phyloP scores from a whole-genome alignment of 2,797 vertebrate species.

The Arrhamphus sclerolepis region DNA sequence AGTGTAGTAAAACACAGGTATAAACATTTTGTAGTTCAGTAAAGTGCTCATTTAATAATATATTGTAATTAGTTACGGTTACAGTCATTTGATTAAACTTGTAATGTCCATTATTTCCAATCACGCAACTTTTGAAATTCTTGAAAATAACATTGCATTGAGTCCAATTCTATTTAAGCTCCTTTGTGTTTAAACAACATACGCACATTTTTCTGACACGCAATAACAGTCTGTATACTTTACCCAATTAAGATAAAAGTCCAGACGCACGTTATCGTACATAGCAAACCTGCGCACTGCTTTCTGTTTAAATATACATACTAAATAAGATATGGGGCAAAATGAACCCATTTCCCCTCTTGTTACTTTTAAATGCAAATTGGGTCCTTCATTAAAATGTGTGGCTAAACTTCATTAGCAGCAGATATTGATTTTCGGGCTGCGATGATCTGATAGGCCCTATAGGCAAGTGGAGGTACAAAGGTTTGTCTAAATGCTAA shows the following conservation, averaged over 20 bases:
- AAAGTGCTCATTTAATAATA: too few relatives aligned
- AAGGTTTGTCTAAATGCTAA: conserved; percentile 85
- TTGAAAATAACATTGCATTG: neutral
- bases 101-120: neutral
- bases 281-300: conserved; percentile 54
- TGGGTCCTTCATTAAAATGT: conserved; percentile 80
- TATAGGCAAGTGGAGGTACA: conserved; percentile 80
- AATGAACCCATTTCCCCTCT: conserved; percentile 72
- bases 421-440: conserved; percentile 80
- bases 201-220: conserved; percentile 25
- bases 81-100: neutral
- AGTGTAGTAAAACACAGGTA: too few relatives aligned
- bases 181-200: neutral
- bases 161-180: neutral
- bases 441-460: conserved; percentile 72
- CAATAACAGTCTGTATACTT: conserved; percentile 41
- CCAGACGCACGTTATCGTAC: conserved; percentile 55
- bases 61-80: too few relatives aligned
- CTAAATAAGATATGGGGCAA: conserved; percentile 71
- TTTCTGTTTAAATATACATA: conserved; percentile 69
- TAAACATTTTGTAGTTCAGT: too few relatives aligned
- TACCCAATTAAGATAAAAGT: conserved; percentile 49
- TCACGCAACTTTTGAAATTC: neutral
- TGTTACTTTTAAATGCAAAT: conserved; percentile 86
- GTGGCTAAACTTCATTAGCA: conserved; percentile 82